Base-by-base conservation (phyloP, 2,888 invertebrate species). In the Slavum lentiscoides region DNA sequence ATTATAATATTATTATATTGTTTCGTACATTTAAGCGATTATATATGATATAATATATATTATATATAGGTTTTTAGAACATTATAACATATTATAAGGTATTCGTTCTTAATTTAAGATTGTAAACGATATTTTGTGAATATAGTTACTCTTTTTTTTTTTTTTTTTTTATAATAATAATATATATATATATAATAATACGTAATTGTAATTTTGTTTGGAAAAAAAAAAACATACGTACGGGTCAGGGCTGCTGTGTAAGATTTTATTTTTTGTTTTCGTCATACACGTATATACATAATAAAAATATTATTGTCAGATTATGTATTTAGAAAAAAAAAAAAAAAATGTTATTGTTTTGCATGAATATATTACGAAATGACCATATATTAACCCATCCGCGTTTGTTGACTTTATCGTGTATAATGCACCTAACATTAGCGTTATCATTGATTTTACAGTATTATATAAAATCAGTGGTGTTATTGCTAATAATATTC, bases 231-330 rank as follows among this genome's bases (percentile, higher is more conserved):
- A 64, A 55, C 61, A 72, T 64, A 66, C 23, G 77, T 80, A 72
- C 66, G 80, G 80, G 80, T 80, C 70, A 80, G 80, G 80, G 80
- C 70, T 80, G 64, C 80, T 82, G 75, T 82, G 75, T 82, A 74
- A 68, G 55, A 72, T 72, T 70, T 73, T 39, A 62, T 39, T 81
- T 73, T 73, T 75, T 68, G 39, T 37, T 39, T 37, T 66, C 15
- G 23, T 75, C 21, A 66, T 70, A 70, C 58, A 55, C 62, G 58
- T n/a, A 76, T 70, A 30, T 30, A 30, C 30, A 30, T 30, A 30
- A 30, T 30, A 30, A 30, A 30, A 70, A 69, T 62, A 77, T 80
- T 80, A 61, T 72, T 80, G 64, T 80, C 64, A 72, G 72, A 80
- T 72, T 49, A 49, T 49, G 49, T 76, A 67, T 70, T 70, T 77